phyloP scores from a whole-genome alignment of 2,113 vertebrate species.

The Morphnarchus princeps region DNA sequence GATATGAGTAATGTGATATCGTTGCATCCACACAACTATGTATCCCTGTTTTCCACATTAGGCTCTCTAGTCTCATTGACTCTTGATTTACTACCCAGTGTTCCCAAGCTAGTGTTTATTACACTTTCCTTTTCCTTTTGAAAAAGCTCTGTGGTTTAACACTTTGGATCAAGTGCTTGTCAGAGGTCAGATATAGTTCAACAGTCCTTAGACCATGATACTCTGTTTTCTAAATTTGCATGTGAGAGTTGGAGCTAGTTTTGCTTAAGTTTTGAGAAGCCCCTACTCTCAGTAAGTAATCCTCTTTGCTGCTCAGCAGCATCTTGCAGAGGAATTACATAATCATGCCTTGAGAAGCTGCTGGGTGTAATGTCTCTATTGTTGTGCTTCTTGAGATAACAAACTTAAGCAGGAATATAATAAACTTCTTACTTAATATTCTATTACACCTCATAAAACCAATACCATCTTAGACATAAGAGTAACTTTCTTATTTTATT shows the following conservation, averaged over 20 bases:
- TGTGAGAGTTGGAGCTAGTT: background rate
- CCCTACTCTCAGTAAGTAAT: background rate
- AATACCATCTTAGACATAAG: background rate
- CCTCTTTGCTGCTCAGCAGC: background rate
- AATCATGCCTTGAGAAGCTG: background rate
- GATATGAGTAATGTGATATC: background rate
- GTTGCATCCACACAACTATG: background rate
- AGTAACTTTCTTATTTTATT: background rate
- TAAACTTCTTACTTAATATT: slow-evolving; percentile 10
- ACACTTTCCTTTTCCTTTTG: background rate
- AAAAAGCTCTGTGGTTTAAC: background rate
- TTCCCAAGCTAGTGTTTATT: background rate
- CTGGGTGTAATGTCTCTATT: background rate
- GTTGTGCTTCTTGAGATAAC: background rate
- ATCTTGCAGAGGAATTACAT: background rate
- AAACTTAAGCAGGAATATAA: background rate
- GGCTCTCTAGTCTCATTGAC: background rate
- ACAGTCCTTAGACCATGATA: background rate
- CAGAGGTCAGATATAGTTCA: background rate
- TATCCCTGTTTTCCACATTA: background rate
- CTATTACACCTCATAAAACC: slow-evolving; percentile 7
- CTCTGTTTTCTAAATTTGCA: background rate
- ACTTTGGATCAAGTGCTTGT: background rate
- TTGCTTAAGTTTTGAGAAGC: background rate
- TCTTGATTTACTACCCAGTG: background rate